These are phyloP conservation scores for Acanthoscelides obtectus DNA, from an alignment of 2,888 invertebrate genomes.

Conservation along the genomic window DNA sequence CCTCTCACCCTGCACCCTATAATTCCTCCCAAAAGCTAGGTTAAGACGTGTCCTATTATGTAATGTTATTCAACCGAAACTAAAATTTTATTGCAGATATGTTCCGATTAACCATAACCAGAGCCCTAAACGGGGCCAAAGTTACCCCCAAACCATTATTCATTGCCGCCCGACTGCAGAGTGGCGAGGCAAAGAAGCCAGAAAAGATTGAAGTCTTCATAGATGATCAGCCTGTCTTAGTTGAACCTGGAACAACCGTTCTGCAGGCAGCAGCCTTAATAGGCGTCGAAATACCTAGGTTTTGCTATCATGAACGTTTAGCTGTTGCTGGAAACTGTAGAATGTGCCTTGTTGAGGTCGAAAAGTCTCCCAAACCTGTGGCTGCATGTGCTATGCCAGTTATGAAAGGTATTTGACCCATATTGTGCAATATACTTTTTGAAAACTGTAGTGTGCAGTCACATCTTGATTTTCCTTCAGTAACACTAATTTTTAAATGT, in stretches of 20 bases:
- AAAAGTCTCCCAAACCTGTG: slow-evolving; percentile 95
- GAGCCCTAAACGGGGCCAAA: slow-evolving; percentile 54
- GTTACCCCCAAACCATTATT: slow-evolving; percentile 37
- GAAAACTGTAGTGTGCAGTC: neutral
- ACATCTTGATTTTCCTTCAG: neutral
- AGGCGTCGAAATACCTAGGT: slow-evolving; percentile 97
- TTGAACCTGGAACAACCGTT: slow-evolving; percentile 94
- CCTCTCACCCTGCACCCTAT: neutral
- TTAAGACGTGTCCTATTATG: neutral
- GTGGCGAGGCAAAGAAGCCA: slow-evolving; percentile 38
- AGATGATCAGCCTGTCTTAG: slow-evolving; percentile 91
- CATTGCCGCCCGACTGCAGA: slow-evolving; percentile 30
- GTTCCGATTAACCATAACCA: slow-evolving; percentile 71
- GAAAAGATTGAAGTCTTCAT: slow-evolving; percentile 93
- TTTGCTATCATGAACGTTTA: slow-evolving; percentile 98
- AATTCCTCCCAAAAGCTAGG: neutral
- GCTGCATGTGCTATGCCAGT: slow-evolving; percentile 99
- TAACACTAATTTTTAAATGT: slow-evolving; percentile 1
- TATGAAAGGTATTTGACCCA: slow-evolving; percentile 70
- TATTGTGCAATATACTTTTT: neutral
- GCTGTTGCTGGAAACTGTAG: slow-evolving; percentile 99
- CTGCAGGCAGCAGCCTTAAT: slow-evolving; percentile 91
- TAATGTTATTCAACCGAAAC: neutral
- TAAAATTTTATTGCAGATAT: slow-evolving; percentile 44
- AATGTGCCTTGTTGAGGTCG: slow-evolving; percentile 99